Evolutionary conservation across 2,888 invertebrate genomes (phyloP), one percentile per base, ranked within the genome.

Genomic region (Patella ulyssiponensis): DNA sequence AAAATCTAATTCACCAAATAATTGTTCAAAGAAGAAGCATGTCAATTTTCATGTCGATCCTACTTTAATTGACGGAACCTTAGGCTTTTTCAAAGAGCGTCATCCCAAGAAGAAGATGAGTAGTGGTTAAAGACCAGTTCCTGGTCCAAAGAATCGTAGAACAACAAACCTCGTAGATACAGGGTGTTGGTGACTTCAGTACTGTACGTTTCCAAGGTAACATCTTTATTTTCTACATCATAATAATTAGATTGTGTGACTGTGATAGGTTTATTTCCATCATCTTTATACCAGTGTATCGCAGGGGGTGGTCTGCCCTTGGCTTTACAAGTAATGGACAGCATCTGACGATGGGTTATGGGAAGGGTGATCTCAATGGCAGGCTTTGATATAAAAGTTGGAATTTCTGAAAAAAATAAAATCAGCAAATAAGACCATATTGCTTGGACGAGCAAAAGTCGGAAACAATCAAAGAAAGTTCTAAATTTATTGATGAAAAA

Each of bases 281-380:
- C 84, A 73, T 88, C 86, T 75, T 87, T 87, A 76, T 79, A 87
- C 89, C 89, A 89, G 73, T 81, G 79, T 17, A 89, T 82, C 0
- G 69, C 64, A 0, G 89, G 88, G 33, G 79, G 72, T 12, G 89
- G 89, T 11, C 86, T 82, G 9, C 89, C 88, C 58, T 83, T 81
- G 15, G 86, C 87, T 53, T 79, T 80, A 79, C 88, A 88, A 33
- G 83, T 81, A 51, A 89, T 72, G 64, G 71, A 70, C 15, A 83
- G 71, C 3, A 82, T 79, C n/a, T 82, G 79, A 11, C 82, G 77
- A 51, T 85, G 84, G 53, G 81, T 81, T 73, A 86, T 82, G 12
- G 80, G 78, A 2, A 86, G 81, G 9, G 82, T 85, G 9, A 81
- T 73, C 54, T 79, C 81, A 20, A 75, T 76, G 12, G 82, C 75